Conservation (phyloP, 2,797 vertebrate species). For the Gymnocypris eckloni region DNA sequence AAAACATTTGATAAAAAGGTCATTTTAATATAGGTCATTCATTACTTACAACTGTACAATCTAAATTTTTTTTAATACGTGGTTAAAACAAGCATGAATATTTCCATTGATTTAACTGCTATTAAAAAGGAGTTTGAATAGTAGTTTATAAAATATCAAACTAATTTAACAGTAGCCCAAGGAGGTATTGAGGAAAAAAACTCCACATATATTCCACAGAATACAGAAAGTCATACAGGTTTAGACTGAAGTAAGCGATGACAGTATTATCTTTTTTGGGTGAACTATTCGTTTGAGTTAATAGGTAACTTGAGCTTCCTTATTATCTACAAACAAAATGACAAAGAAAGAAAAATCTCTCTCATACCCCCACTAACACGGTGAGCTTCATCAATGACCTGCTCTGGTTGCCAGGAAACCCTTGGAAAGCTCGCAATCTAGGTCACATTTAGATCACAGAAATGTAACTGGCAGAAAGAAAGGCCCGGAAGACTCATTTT, state of each 20-base stretch:
- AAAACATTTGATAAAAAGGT: background rate
- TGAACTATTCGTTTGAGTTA: background rate
- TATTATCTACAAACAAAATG: background rate
- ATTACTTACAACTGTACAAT: background rate
- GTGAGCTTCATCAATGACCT: constrained; percentile 42
- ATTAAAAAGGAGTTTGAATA: background rate
- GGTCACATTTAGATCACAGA: constrained; percentile 76
- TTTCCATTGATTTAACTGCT: background rate
- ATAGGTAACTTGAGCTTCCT: background rate
- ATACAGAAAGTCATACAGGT: background rate
- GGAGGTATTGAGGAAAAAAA: background rate
- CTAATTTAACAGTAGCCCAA: background rate
- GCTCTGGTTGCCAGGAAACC: constrained; percentile 76
- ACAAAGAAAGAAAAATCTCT: background rate
- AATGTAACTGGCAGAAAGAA: constrained; percentile 34
- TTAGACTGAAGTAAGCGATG: background rate
- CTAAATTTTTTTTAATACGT: background rate
- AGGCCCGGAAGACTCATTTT: constrained; percentile 60
- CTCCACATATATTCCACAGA: background rate
- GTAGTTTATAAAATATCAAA: background rate
- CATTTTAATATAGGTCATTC: background rate
- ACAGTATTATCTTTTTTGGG: background rate
- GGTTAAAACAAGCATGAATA: background rate
- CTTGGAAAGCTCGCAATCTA: constrained; percentile 75
- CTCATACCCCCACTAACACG: constrained; percentile 19